Base-by-base conservation (phyloP, 2,888 invertebrate genomes). In the Eupelmus urozonus region DNA sequence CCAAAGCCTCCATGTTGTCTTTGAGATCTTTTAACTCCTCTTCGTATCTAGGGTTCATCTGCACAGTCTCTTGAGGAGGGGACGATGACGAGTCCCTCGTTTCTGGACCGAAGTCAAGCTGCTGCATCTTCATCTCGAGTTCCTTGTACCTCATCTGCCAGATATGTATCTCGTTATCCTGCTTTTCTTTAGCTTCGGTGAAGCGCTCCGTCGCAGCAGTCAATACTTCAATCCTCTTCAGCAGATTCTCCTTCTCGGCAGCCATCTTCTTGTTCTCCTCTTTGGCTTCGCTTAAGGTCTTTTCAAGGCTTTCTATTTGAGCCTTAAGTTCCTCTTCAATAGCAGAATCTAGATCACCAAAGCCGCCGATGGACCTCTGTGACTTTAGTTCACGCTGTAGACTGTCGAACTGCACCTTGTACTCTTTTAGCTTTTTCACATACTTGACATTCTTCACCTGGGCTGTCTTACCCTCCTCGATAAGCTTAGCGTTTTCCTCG, bases 371-470 rank as follows among this genome's bases (percentile, higher is more conserved):
- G 69, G 92, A 91, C 83, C 91, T 91, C 45, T 91, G 90, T 27
- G 91, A 88, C 83, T 91, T 92, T 76, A 93, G 84, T 87, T 93
- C 92, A 74, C 91, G 91, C 13, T 90, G 89, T 49, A 94, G 87
- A 82, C 91, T 91, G 49, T 94, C 94, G 85, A 94, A 93, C 79
- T 92, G 93, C 1, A 90, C 90, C 89, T 97, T 97, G 72, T 96
- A 92, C 86, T 96, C 95, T 88, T 96, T 97, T 57, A 97, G 90
- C 88, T 96, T 97, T 84, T 95, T 95, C 83, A 97, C 91, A 81
- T 96, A 92, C 90, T 96, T 97, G 1, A 93, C 93, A 40, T 94
- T 93, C 87, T 96, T 96, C 0, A 93, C 89, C 87, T 95, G 94
- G 78, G 92, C 90, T 34, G 92, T 90, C 81, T 93, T 92, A 9